These are phyloP conservation scores for Argyrosomus regius DNA, from an alignment of 2,797 vertebrate species.

Conservation along the genomic window DNA sequence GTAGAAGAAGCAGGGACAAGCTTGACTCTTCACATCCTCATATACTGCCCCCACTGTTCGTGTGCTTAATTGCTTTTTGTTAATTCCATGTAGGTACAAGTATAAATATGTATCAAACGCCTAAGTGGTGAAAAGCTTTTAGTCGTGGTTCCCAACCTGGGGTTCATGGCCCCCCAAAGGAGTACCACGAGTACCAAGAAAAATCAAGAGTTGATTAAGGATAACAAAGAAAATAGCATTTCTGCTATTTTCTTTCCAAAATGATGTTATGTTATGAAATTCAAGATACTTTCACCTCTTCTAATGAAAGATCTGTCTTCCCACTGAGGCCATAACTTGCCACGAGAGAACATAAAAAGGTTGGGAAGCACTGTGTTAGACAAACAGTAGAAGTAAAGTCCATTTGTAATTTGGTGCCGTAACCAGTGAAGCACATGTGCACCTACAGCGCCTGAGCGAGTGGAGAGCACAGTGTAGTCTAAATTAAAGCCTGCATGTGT, in stretches of 20 bases:
- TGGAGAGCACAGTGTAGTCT: not conserved
- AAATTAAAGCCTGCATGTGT: slow-evolving; percentile 52
- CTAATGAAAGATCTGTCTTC: not conserved
- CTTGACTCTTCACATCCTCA: not conserved
- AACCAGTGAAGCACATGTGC: slow-evolving; percentile 3
- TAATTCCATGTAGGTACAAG: not conserved
- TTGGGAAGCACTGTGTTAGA: not conserved
- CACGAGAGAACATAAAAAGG: not conserved
- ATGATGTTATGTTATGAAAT: not conserved
- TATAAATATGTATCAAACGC: no score
- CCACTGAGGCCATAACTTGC: not conserved
- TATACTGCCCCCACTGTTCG: not conserved
- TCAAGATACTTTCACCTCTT: not conserved
- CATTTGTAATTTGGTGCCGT: not conserved
- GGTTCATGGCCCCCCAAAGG: not conserved
- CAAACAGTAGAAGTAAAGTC: not conserved
- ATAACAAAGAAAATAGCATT: not conserved
- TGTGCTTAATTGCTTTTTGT: not conserved
- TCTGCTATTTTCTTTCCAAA: not conserved
- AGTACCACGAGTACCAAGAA: not conserved
- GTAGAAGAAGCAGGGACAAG: not conserved
- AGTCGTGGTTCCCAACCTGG: not conserved
- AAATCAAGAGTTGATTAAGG: not conserved
- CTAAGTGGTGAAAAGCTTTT: not conserved
- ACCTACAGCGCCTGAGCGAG: not conserved